phyloP scores from a whole-genome alignment of 2,888 invertebrate species.

The Campopleginae sp. region DNA sequence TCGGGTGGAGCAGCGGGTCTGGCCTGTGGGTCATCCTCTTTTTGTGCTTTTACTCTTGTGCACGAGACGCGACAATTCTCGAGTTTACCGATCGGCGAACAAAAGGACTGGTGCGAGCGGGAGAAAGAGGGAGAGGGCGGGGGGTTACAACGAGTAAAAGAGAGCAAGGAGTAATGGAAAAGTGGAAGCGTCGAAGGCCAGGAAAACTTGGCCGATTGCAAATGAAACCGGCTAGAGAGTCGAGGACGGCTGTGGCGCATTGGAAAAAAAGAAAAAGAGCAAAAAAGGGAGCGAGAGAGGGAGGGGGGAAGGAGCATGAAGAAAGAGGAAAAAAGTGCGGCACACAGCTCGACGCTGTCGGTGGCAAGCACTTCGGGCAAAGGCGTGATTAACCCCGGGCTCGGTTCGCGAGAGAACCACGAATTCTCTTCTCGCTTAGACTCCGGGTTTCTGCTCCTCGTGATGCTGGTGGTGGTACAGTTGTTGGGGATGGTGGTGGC shows the following conservation, averaged over 20 bases:
- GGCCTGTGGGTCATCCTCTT: constrained; percentile 24
- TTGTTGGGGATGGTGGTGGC: not conserved
- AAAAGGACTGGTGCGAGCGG: constrained; percentile 15
- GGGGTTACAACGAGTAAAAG: constrained; percentile 38
- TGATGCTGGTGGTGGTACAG: constrained; percentile 7
- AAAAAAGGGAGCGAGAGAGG: constrained; percentile 30
- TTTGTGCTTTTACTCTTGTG: constrained; percentile 20
- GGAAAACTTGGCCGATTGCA: constrained; percentile 71
- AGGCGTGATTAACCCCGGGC: constrained; percentile 70
- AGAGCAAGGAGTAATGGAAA: constrained; percentile 45
- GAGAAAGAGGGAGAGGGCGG: constrained; percentile 40
- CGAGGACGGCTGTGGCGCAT: constrained; percentile 48
- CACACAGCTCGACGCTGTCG: constrained; percentile 62
- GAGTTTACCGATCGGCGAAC: constrained; percentile 50
- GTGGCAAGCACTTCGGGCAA: constrained; percentile 67
- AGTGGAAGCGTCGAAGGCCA: constrained; percentile 53
- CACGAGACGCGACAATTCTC: constrained; percentile 41
- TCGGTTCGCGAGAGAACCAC: constrained; percentile 59
- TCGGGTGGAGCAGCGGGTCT: constrained; percentile 26
- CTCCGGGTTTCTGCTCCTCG: constrained; percentile 21
- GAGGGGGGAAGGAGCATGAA: constrained; percentile 55
- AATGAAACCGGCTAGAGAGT: constrained; percentile 70
- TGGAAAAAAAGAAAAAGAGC: constrained; percentile 39
- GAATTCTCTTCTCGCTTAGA: constrained; percentile 63
- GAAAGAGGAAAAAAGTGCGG: constrained; percentile 25